phyloP scores from a whole-genome alignment of 1,140 invertebrate genomes.

The Bombyx mandarina region DNA sequence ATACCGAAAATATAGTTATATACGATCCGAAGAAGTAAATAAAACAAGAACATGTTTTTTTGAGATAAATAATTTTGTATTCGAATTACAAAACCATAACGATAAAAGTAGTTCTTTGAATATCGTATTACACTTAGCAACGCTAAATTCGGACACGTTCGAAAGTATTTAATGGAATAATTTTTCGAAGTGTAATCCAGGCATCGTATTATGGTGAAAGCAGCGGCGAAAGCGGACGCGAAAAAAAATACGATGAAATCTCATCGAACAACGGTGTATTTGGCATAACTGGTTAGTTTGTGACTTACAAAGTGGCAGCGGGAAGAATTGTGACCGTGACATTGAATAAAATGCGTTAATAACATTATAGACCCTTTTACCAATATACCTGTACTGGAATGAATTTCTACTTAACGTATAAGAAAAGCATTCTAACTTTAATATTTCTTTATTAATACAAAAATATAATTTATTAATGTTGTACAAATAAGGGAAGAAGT shows the following conservation, averaged over 20 bases:
- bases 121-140: no score
- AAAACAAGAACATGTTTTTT: no score
- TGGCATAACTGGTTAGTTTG: constrained; percentile 10
- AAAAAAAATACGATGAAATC: constrained; percentile 12
- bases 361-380: background rate
- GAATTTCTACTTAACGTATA: no score
- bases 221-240: constrained; percentile 21
- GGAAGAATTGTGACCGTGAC: background rate
- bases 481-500: background rate
- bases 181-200: constrained; percentile 8
- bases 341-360: background rate
- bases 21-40: no score
- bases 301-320: background rate
- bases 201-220: constrained; percentile 20
- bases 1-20: no score
- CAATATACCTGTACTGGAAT: background rate
- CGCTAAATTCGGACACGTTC: background rate
- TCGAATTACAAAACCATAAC: no score
- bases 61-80: no score
- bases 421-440: no score
- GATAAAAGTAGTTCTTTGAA: no score
- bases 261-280: constrained; percentile 4
- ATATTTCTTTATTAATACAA: no score
- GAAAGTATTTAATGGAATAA: constrained; percentile 2
- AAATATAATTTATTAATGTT: background rate